Evolutionary conservation across 2,888 invertebrate species (phyloP).

Genomic region (Nasonia oneida): DNA sequence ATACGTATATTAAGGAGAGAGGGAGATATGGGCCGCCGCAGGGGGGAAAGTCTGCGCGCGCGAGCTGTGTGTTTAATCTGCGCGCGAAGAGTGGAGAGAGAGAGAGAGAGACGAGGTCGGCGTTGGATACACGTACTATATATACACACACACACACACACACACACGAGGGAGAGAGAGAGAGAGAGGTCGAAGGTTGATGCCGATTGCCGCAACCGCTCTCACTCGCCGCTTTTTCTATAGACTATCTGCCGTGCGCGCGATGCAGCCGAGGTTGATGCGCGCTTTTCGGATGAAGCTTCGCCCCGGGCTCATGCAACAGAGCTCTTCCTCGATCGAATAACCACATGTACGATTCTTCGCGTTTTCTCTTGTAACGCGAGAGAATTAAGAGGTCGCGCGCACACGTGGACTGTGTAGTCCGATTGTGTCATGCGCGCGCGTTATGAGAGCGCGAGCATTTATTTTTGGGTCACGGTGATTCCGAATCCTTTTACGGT

Average conservation of each 20-base stretch:
- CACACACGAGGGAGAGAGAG: not conserved
- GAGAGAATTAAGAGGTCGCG: not conserved
- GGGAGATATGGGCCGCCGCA: conserved; percentile 40
- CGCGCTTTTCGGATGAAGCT: not conserved
- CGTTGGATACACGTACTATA: not conserved
- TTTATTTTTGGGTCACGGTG: conserved; percentile 16
- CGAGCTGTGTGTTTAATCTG: conserved; percentile 1
- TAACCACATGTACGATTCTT: not conserved
- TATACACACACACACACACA: not conserved
- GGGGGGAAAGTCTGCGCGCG: conserved; percentile 25
- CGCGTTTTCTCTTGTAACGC: not conserved
- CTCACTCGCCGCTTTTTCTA: conserved; percentile 1
- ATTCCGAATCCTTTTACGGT: conserved; percentile 16
- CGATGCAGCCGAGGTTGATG: not conserved
- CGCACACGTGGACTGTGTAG: not conserved
- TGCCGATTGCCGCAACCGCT: conserved; percentile 18
- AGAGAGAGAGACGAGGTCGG: conserved; percentile 18
- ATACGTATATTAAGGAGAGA: conserved; percentile 56
- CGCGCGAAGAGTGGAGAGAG: conserved; percentile 57
- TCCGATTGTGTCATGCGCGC: not conserved
- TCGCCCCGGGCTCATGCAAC: no score
- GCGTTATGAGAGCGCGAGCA: not conserved
- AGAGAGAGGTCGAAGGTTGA: conserved; percentile 44
- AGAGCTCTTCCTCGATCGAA: not conserved
- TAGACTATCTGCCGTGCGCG: not conserved